Evolutionary conservation across 2,888 invertebrate species (phyloP).

Genomic region (Emmelina monodactyla): DNA sequence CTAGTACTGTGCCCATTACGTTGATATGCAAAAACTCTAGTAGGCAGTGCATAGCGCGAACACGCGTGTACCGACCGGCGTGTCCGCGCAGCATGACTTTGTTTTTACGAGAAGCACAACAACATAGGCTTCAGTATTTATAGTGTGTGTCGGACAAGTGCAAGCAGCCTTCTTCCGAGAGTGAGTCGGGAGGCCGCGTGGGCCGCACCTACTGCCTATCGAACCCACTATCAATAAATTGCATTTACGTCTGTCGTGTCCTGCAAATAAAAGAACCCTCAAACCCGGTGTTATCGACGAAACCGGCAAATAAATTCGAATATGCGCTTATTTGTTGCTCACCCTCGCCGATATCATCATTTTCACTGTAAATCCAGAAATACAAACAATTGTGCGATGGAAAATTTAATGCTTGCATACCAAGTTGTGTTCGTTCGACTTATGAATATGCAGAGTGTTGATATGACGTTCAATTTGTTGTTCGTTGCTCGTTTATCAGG

Average conservation of each 20-base stretch:
- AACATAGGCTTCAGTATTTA: constrained; percentile 53
- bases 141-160: constrained; percentile 52
- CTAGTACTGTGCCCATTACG: too few species aligned
- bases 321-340: constrained; percentile 46
- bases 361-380: constrained; percentile 18
- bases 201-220: constrained; percentile 58
- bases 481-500: constrained; percentile 25
- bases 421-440: background rate
- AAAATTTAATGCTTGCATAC: background rate
- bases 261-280: constrained; percentile 51
- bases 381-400: constrained; percentile 13
- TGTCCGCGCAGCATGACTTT: constrained; percentile 57
- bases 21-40: too few species aligned
- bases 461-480: constrained; percentile 19
- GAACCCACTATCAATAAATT: constrained; percentile 60
- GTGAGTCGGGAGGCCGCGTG: constrained; percentile 36
- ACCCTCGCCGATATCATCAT: constrained; percentile 49
- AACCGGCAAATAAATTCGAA: constrained; percentile 57
- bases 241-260: constrained; percentile 52
- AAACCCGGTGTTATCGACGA: constrained; percentile 48
- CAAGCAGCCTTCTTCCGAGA: constrained; percentile 45
- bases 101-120: constrained; percentile 55
- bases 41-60: constrained; percentile 25
- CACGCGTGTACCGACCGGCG: constrained; percentile 33
- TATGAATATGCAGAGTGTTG: constrained; percentile 18